phyloP scores from a whole-genome alignment of 2,888 invertebrate species.

The Limnephilus lunatus region DNA sequence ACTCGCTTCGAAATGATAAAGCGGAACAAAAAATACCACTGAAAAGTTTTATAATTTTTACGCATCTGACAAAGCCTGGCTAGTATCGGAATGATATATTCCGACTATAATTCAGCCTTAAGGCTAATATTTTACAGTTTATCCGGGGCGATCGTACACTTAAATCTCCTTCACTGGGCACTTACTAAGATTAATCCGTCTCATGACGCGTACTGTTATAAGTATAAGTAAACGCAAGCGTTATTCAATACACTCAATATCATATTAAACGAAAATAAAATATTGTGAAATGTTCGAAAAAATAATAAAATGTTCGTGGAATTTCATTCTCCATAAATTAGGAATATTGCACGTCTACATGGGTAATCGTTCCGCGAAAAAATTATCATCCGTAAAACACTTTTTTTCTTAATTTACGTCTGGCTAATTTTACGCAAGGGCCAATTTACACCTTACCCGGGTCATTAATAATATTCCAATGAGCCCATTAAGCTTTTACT shows the following conservation, averaged over 20 bases:
- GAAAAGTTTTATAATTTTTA: neutral
- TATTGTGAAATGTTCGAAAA: neutral
- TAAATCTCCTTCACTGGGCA: neutral
- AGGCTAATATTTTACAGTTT: conserved; percentile 2
- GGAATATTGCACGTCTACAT: conserved; percentile 16
- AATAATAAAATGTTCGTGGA: neutral
- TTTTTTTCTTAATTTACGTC: conserved; percentile 52
- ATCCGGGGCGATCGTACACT: neutral
- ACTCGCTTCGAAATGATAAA: neutral
- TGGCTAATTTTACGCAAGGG: conserved; percentile 55
- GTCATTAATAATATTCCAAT: conserved; percentile 62
- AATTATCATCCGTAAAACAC: conserved; percentile 50
- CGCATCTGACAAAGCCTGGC: neutral
- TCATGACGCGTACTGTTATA: neutral
- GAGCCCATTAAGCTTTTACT: conserved; percentile 60
- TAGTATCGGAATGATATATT: conserved; percentile 2
- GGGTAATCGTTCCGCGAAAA: conserved; percentile 43
- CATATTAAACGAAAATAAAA: neutral
- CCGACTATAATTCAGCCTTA: neutral
- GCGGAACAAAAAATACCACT: neutral
- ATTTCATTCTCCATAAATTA: conserved; percentile 25
- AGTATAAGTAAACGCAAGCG: neutral
- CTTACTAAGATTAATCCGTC: neutral
- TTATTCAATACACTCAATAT: neutral
- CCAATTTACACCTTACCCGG: conserved; percentile 58